These are phyloP conservation scores for Lasioglossum figueresi DNA, from an alignment of 2,888 invertebrate species.

Conservation along the genomic window DNA sequence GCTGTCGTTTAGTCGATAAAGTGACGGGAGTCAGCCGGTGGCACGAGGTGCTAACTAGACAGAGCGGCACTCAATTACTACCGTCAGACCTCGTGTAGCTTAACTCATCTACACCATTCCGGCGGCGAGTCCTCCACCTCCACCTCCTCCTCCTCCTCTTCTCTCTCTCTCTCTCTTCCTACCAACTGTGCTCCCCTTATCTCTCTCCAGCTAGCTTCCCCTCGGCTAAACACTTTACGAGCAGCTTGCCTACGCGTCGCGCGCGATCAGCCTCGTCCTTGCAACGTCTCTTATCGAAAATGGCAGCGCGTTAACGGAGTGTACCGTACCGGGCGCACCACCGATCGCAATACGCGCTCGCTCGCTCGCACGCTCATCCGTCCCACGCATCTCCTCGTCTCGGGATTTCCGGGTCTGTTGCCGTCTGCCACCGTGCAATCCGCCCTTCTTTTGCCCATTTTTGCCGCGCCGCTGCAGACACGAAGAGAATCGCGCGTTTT, in stretches of 20 bases:
- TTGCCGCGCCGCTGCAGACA: constrained; percentile 7
- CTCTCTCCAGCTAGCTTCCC: constrained; percentile 78
- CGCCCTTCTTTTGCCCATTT: background rate
- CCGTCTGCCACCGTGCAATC: background rate
- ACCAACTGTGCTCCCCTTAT: constrained; percentile 33
- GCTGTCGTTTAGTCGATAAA: constrained; percentile 82
- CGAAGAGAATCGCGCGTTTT: no score
- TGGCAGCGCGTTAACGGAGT: constrained; percentile 82
- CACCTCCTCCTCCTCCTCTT: constrained; percentile 66
- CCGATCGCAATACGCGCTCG: constrained; percentile 37
- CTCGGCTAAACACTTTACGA: constrained; percentile 84
- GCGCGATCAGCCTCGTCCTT: constrained; percentile 81
- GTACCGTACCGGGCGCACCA: constrained; percentile 41
- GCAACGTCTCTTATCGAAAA: constrained; percentile 82
- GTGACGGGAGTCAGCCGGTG: constrained; percentile 79
- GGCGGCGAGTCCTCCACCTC: constrained; percentile 43
- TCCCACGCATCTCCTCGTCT: constrained; percentile 1
- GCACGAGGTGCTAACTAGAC: constrained; percentile 81
- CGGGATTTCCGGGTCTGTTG: constrained; percentile 20
- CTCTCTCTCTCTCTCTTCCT: constrained; percentile 69
- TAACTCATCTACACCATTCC: constrained; percentile 77
- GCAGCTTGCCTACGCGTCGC: constrained; percentile 83
- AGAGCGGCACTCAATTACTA: constrained; percentile 84
- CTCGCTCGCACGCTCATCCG: constrained; percentile 15
- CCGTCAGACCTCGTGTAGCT: constrained; percentile 83